Percentiles rank a stretch among this genome's conserved stretches.
Conservation (phyloP, 2,113 vertebrate genomes). For the Cyrtonyx montezumae region DNA sequence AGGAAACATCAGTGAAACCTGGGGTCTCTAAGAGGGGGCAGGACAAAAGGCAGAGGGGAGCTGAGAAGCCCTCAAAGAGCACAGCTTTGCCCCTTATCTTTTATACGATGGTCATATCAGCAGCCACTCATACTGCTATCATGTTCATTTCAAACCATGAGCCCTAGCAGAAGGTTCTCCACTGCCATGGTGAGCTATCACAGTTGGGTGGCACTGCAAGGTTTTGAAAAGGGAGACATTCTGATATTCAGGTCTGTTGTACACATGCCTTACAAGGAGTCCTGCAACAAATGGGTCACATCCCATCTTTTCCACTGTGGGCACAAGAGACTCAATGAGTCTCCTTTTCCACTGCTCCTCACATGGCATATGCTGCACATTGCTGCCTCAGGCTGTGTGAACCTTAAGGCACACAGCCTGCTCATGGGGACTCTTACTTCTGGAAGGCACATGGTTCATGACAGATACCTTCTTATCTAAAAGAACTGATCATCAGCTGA, state of each 20-base stretch:
- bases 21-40: background rate
- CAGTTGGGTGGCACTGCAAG: fast-evolving
- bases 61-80: background rate
- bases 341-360: background rate
- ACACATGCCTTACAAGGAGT: background rate
- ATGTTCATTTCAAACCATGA: background rate
- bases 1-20: fast-evolving
- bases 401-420: background rate
- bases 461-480: slow-evolving; percentile 21
- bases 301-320: background rate
- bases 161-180: background rate
- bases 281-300: background rate
- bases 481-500: slow-evolving; percentile 14
- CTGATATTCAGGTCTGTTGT: background rate
- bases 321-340: fast-evolving
- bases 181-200: fast-evolving
- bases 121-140: background rate
- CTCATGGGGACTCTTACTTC: background rate
- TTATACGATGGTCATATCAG: fast-evolving
- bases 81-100: background rate
- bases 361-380: background rate
- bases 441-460: background rate
- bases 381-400: background rate
- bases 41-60: background rate
- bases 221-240: background rate